Evolutionary conservation across 1,140 invertebrate genomes (phyloP).

Genomic region (Plodia interpunctella): DNA sequence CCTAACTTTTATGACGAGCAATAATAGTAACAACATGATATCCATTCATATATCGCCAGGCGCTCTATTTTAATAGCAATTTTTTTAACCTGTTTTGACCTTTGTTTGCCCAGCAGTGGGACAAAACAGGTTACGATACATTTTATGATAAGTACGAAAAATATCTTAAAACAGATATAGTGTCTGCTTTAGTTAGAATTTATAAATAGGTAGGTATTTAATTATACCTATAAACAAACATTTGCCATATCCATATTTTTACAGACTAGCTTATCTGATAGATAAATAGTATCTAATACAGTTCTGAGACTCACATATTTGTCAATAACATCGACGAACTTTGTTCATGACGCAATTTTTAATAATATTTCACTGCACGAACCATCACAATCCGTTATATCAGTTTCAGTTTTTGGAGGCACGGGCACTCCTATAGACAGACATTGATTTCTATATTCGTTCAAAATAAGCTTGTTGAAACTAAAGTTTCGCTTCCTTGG

Average conservation of each 20-base stretch:
- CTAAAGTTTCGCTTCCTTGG: no score
- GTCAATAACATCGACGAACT: neutral
- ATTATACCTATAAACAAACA: neutral
- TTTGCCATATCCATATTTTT: neutral
- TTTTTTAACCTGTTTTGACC: no score
- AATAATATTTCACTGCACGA: slow-evolving; percentile 25
- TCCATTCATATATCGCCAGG: neutral
- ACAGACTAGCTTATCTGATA: neutral
- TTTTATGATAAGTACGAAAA: neutral
- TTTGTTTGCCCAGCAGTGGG: no score
- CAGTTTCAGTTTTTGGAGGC: no score
- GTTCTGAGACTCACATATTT: neutral
- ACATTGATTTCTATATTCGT: no score
- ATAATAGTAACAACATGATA: neutral
- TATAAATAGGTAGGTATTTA: neutral
- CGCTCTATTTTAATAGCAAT: neutral
- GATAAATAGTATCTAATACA: no score
- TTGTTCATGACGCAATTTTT: no score
- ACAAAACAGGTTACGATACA: neutral
- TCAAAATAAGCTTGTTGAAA: no score
- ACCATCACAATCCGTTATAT: neutral
- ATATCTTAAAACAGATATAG: neutral
- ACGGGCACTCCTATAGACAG: no score
- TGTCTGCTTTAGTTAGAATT: neutral
- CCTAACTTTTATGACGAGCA: neutral